Evolutionary conservation across 2,113 vertebrate genomes (phyloP).

Genomic region (Potamarius usumacintae): DNA sequence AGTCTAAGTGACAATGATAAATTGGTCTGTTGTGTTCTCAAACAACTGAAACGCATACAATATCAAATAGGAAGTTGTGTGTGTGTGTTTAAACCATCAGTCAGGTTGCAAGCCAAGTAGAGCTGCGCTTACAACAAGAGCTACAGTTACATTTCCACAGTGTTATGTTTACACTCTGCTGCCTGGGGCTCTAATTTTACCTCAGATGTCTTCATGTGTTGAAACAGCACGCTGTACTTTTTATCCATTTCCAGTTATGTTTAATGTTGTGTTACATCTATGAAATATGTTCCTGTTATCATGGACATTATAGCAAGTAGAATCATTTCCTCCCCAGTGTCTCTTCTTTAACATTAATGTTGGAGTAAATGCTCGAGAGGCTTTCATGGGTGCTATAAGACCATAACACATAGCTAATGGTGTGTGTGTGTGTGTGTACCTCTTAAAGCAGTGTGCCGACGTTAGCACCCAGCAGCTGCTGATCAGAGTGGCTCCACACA

Average conservation of each 20-base stretch:
- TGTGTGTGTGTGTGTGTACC: slow-evolving; percentile 63
- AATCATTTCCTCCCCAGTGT: background rate
- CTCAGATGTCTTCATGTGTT: background rate
- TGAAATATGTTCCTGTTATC: background rate
- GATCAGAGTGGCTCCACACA: slow-evolving; percentile 93
- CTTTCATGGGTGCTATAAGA: background rate
- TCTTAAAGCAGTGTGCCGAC: slow-evolving; percentile 96
- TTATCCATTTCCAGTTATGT: background rate
- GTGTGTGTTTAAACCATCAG: background rate
- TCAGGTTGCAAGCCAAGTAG: background rate
- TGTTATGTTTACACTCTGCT: background rate
- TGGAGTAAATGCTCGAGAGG: background rate
- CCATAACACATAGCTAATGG: background rate
- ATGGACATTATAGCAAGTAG: background rate
- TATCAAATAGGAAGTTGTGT: background rate
- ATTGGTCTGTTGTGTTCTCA: slow-evolving; percentile 5
- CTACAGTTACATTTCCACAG: background rate
- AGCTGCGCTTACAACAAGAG: background rate
- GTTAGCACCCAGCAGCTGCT: slow-evolving; percentile 96
- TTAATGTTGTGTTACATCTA: background rate
- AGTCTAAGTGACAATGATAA: slow-evolving; percentile 21
- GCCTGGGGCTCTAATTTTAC: background rate
- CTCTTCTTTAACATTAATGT: background rate
- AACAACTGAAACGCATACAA: background rate
- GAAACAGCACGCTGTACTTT: background rate